Conservation (phyloP, 1,140 invertebrate species). For the Oreohelix idahoensis region DNA sequence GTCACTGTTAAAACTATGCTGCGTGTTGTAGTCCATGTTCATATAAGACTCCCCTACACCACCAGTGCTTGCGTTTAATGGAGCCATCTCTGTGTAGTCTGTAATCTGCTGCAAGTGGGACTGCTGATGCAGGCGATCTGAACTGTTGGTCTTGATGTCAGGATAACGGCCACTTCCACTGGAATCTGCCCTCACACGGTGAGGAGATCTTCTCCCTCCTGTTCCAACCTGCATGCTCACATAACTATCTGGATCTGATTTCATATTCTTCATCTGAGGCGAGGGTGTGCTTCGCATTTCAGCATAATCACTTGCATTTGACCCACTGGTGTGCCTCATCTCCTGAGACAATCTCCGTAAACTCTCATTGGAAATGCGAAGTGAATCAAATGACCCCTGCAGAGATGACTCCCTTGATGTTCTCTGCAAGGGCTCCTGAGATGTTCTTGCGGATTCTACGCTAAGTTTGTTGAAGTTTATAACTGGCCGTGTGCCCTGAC, state of each 20-base stretch:
- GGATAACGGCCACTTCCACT: constrained; percentile 1
- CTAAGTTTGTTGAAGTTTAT: constrained; percentile 46
- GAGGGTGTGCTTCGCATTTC: constrained; percentile 53
- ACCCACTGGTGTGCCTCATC: constrained; percentile 47
- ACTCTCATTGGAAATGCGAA: constrained; percentile 60
- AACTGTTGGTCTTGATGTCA: not conserved
- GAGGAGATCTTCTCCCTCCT: constrained; percentile 33
- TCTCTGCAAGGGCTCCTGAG: constrained; percentile 51
- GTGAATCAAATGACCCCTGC: constrained; percentile 55
- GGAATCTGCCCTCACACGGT: constrained; percentile 15
- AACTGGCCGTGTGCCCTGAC: constrained; percentile 55
- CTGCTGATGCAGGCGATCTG: not conserved
- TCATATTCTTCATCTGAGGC: constrained; percentile 38
- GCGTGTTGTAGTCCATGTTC: constrained; percentile 26
- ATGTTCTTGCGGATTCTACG: constrained; percentile 55
- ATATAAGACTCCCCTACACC: not conserved
- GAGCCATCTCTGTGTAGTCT: not conserved
- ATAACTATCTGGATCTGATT: constrained; percentile 51
- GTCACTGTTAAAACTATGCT: not conserved
- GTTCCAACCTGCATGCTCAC: constrained; percentile 60
- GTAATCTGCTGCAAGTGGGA: not conserved
- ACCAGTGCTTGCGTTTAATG: not conserved
- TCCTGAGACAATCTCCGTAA: constrained; percentile 53
- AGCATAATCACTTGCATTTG: constrained; percentile 33
- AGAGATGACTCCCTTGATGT: constrained; percentile 58